Evolutionary conservation across 2,888 invertebrate species (phyloP).

Genomic region (Dolomedes plantarius): DNA sequence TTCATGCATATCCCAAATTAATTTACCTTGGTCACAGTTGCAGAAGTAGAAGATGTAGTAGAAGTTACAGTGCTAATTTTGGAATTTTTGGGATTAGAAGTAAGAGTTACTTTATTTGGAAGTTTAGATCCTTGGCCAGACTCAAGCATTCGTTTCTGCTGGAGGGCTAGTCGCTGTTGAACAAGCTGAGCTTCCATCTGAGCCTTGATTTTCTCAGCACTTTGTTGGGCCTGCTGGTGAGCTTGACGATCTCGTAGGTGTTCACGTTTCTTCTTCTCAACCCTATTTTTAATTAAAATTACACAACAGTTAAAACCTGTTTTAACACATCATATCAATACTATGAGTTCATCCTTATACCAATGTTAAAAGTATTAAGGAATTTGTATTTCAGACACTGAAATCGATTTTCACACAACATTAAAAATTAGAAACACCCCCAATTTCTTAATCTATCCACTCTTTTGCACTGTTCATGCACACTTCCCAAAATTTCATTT

Average conservation of each 20-base stretch:
- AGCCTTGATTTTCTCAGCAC: slow-evolving; percentile 80
- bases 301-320: no score
- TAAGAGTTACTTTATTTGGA: slow-evolving; percentile 63
- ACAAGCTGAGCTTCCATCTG: slow-evolving; percentile 92
- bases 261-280: slow-evolving; percentile 77
- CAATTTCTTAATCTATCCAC: no score
- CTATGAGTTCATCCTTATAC: no score
- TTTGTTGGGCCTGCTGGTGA: slow-evolving; percentile 74
- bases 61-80: slow-evolving; percentile 50
- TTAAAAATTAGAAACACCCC: no score
- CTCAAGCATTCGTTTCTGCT: slow-evolving; percentile 83
- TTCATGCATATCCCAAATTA: slow-evolving; percentile 22
- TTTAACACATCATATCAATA: no score
- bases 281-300: no score
- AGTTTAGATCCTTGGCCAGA: slow-evolving; percentile 41
- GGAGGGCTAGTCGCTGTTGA: slow-evolving; percentile 90
- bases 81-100: slow-evolving; percentile 61
- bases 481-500: no score
- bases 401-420: no score
- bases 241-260: slow-evolving; percentile 77
- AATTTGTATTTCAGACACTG: no score
- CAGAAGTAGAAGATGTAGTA: slow-evolving; percentile 74
- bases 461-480: no score
- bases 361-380: no score
- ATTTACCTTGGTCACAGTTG: slow-evolving; percentile 72